These are phyloP conservation scores for Tetragnatha montana DNA, from an alignment of 2,888 invertebrate genomes.

Conservation along the genomic window DNA sequence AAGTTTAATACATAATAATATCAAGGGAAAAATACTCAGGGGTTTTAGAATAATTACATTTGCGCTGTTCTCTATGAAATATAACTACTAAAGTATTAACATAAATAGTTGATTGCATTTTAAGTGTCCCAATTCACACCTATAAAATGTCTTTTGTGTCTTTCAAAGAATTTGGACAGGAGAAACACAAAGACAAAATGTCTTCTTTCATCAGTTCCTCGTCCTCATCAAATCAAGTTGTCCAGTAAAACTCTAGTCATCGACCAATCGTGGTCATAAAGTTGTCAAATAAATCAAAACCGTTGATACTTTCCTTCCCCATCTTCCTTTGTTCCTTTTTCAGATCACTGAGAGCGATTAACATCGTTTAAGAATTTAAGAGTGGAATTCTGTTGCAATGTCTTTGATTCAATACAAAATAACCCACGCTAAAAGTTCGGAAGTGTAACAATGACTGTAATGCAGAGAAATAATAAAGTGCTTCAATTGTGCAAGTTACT, in stretches of 20 bases:
- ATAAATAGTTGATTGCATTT: not conserved
- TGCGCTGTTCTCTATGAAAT: too few relatives aligned
- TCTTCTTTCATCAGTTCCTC: not conserved
- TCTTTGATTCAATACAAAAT: too few relatives aligned
- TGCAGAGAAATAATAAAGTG: too few relatives aligned
- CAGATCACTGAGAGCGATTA: not conserved
- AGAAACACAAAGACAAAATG: not conserved
- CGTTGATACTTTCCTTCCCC: not conserved
- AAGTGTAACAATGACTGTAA: too few relatives aligned
- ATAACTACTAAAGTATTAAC: too few relatives aligned
- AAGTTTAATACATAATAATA: too few relatives aligned
- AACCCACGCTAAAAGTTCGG: too few relatives aligned
- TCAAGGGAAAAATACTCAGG: too few relatives aligned
- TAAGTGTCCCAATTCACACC: not conserved
- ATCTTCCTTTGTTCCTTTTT: not conserved
- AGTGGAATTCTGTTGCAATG: not conserved
- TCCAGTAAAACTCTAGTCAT: not conserved
- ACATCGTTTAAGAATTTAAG: not conserved
- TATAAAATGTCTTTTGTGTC: not conserved
- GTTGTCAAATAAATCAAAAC: not conserved
- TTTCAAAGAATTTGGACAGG: not conserved
- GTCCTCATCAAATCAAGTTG: not conserved
- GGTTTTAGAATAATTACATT: too few relatives aligned
- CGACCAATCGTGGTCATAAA: not conserved
- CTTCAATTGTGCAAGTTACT: too few relatives aligned